phyloP scores from a whole-genome alignment of 2,888 invertebrate genomes.

The Liopterus haemorrhoidalis region DNA sequence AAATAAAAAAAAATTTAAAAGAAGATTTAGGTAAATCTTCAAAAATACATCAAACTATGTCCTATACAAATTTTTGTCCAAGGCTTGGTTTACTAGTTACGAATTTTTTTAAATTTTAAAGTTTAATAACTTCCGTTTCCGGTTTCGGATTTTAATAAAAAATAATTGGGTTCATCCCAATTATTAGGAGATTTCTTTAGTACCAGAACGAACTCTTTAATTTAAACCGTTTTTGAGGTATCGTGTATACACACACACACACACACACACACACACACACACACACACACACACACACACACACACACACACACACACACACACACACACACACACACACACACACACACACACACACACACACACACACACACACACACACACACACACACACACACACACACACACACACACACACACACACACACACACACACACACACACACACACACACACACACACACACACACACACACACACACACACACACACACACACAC shows the following conservation, averaged over 20 bases:
- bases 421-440: slow-evolving; percentile 31
- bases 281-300: slow-evolving; percentile 31
- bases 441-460: slow-evolving; percentile 31
- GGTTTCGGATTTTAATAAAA: no score
- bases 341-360: slow-evolving; percentile 32
- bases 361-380: slow-evolving; percentile 33
- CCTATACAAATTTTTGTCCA: no score
- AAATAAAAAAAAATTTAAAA: no score
- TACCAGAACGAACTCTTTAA: no score
- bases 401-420: slow-evolving; percentile 31
- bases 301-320: slow-evolving; percentile 31
- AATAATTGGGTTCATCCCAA: no score
- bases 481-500: slow-evolving; percentile 31
- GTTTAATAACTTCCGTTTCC: no score
- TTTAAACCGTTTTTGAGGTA: no score
- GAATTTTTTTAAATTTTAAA: no score
- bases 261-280: slow-evolving; percentile 30
- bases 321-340: slow-evolving; percentile 32
- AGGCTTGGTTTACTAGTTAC: no score
- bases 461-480: slow-evolving; percentile 32
- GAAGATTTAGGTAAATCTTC: no score
- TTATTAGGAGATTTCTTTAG: no score
- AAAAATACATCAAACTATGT: no score
- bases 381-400: slow-evolving; percentile 31
- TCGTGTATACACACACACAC: slow-evolving; percentile 27